Conservation (phyloP, 2,797 vertebrate genomes). For the Euthynnus affinis region DNA sequence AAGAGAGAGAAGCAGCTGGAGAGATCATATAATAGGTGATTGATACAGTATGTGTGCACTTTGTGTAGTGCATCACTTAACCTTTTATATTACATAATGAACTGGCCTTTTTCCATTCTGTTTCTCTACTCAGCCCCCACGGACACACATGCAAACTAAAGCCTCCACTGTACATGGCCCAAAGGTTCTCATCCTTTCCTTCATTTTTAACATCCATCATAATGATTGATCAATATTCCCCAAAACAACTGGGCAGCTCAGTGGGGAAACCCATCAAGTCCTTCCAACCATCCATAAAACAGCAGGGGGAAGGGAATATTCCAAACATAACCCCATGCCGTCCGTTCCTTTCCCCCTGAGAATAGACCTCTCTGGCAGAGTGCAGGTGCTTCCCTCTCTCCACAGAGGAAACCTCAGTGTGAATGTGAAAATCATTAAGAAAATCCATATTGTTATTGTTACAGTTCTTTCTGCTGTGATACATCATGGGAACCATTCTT, state of each 20-base stretch:
- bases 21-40: slow-evolving; percentile 50
- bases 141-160: slow-evolving; percentile 45
- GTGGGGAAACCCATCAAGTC: slow-evolving; percentile 67
- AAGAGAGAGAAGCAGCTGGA: slow-evolving; percentile 50
- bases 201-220: slow-evolving; percentile 53
- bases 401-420: slow-evolving; percentile 64
- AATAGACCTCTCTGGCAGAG: slow-evolving; percentile 61
- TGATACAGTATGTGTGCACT: slow-evolving; percentile 22
- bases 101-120: slow-evolving; percentile 32
- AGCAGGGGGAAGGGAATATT: slow-evolving; percentile 55
- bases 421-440: slow-evolving; percentile 79
- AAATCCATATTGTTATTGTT: slow-evolving; percentile 68
- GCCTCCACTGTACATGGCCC: slow-evolving; percentile 15
- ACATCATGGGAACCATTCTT: slow-evolving; percentile 60
- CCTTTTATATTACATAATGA: slow-evolving; percentile 58
- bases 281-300: slow-evolving; percentile 63
- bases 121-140: slow-evolving; percentile 48
- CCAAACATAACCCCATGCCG: slow-evolving; percentile 48
- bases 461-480: slow-evolving; percentile 52
- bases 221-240: slow-evolving; percentile 67
- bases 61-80: slow-evolving; percentile 34
- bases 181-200: slow-evolving; percentile 45
- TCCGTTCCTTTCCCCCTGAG: slow-evolving; percentile 46
- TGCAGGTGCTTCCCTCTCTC: slow-evolving; percentile 74
- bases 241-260: slow-evolving; percentile 58